Conservation (phyloP, 2,888 invertebrate genomes). For the Latrodectus elegans region DNA sequence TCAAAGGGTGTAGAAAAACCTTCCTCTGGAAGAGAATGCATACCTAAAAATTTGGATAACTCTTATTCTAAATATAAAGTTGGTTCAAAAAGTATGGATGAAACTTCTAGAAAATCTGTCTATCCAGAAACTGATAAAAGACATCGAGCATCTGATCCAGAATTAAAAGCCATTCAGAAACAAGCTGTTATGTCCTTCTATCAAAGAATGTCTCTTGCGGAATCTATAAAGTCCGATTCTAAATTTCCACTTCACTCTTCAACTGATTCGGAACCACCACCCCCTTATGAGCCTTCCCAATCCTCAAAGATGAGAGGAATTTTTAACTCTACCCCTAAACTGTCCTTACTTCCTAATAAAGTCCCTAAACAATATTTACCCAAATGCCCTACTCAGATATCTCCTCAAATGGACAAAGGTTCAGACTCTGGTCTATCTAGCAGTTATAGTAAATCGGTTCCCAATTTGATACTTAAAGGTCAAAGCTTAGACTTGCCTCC, state of each 20-base stretch:
- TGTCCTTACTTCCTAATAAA: constrained; percentile 51
- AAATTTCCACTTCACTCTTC: constrained; percentile 21
- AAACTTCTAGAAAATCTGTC: constrained; percentile 34
- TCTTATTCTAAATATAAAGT: constrained; percentile 33
- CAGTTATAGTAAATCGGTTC: constrained; percentile 62
- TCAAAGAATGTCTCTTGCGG: constrained; percentile 68
- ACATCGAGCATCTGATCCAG: constrained; percentile 82
- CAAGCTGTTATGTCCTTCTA: constrained; percentile 81
- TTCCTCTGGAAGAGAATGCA: constrained; percentile 1
- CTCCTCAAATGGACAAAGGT: constrained; percentile 27
- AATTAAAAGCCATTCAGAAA: constrained; percentile 87
- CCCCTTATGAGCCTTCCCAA: constrained; percentile 41
- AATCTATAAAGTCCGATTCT: constrained; percentile 51
- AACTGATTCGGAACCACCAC: constrained; percentile 39
- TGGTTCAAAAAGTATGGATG: constrained; percentile 54
- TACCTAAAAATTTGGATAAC: constrained; percentile 5
- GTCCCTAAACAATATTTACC: not conserved
- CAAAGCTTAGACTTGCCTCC: constrained; percentile 57
- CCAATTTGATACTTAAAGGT: constrained; percentile 60
- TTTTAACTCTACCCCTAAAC: constrained; percentile 25
- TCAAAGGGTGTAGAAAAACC: constrained; percentile 26
- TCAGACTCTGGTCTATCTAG: constrained; percentile 45
- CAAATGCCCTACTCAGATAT: constrained; percentile 20
- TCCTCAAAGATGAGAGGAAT: not conserved
- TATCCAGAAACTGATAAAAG: constrained; percentile 82